These are phyloP conservation scores for Scomber scombrus DNA, from an alignment of 2,113 vertebrate species.

Conservation along the genomic window DNA sequence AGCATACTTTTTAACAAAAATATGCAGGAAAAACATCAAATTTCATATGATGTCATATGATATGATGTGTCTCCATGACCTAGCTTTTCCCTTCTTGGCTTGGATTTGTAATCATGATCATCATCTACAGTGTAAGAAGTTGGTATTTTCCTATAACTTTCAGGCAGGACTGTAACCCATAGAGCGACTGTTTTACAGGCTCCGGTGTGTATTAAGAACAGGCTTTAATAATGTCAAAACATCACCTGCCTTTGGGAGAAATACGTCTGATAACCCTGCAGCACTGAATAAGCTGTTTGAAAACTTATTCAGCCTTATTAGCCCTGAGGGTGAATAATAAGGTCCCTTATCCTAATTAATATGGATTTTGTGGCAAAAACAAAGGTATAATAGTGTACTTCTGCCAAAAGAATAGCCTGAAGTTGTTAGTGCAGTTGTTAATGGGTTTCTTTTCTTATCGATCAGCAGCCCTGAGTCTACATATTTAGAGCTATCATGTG, in stretches of 20 bases:
- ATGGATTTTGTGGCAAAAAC: slow-evolving; percentile 35
- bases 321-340: slow-evolving; percentile 4
- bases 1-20: slow-evolving; percentile 19
- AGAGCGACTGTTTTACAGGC: slow-evolving; percentile 1
- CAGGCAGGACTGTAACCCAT: background rate
- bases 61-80: slow-evolving; percentile 14
- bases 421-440: slow-evolving; percentile 19
- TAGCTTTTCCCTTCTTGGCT: slow-evolving; percentile 13
- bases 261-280: slow-evolving; percentile 16
- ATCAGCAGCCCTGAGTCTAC: slow-evolving; percentile 27
- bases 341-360: slow-evolving; percentile 33
- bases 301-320: background rate
- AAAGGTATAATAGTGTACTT: slow-evolving; percentile 3
- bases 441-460: slow-evolving; percentile 53
- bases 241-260: slow-evolving; percentile 4
- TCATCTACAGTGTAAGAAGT: slow-evolving; percentile 6
- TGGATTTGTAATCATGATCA: slow-evolving; percentile 3
- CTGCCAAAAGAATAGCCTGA: slow-evolving; percentile 28
- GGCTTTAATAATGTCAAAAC: slow-evolving; percentile 12
- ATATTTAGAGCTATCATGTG: slow-evolving; percentile 35
- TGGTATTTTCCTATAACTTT: slow-evolving; percentile 11
- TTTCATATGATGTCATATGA: slow-evolving; percentile 7
- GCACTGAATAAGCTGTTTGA: slow-evolving; percentile 10
- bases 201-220: background rate
- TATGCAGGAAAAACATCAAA: slow-evolving; percentile 13